These are phyloP conservation scores for Brachyptera putata DNA, from an alignment of 2,888 invertebrate genomes.

Conservation along the genomic window DNA sequence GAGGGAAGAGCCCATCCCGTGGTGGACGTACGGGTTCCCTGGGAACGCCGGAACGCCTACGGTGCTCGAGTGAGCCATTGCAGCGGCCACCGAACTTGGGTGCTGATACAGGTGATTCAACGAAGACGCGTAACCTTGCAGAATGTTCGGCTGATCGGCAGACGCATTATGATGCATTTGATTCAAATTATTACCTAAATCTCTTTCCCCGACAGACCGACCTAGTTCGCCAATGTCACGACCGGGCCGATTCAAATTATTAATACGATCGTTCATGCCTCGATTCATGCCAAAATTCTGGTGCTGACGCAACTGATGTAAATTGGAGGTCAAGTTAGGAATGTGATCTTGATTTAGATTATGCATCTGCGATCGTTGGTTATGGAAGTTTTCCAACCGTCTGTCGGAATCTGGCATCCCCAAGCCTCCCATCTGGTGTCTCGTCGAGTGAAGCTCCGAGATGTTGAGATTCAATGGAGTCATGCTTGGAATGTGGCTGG, in stretches of 20 bases:
- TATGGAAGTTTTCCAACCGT: conserved; percentile 6
- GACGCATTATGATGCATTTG: conserved; percentile 22
- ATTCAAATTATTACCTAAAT: conserved; percentile 10
- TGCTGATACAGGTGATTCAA: conserved; percentile 28
- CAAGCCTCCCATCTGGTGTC: conserved; percentile 23
- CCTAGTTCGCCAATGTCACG: conserved; percentile 24
- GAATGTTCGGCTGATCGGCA: conserved; percentile 10
- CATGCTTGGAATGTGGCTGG: conserved; percentile 22
- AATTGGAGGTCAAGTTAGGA: conserved; percentile 11
- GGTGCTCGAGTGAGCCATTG: conserved; percentile 30
- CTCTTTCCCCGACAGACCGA: conserved; percentile 16
- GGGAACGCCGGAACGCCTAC: conserved; percentile 33
- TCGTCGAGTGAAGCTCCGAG: conserved; percentile 26
- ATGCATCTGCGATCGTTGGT: neutral
- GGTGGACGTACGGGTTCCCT: conserved; percentile 33
- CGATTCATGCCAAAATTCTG: conserved; percentile 21
- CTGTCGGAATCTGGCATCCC: neutral
- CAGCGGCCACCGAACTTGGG: conserved; percentile 30
- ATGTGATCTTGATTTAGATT: conserved; percentile 18
- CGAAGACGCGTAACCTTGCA: conserved; percentile 28
- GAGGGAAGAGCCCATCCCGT: conserved; percentile 26
- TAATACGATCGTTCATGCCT: conserved; percentile 5
- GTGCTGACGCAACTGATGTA: conserved; percentile 25
- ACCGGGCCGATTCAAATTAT: conserved; percentile 6
- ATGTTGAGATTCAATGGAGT: conserved; percentile 31